A percentile compares a stretch with the other conserved stretches of the same genome.
These are phyloP conservation scores for Macrobrachium nipponense DNA, from an alignment of 1,140 invertebrate species.

Conservation along the genomic window DNA sequence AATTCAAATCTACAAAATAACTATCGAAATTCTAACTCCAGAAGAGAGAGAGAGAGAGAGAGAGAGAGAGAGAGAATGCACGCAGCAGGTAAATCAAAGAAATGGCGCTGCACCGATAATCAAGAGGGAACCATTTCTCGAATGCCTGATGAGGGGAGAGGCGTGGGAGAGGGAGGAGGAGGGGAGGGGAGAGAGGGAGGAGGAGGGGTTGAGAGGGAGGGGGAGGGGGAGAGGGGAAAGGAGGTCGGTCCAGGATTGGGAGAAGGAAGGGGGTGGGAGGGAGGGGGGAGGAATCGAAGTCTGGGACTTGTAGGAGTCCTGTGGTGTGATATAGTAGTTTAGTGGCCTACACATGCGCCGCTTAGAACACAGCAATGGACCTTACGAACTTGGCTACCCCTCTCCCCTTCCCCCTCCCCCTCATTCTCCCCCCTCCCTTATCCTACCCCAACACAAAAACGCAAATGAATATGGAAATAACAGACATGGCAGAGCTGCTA, in stretches of 20 bases:
- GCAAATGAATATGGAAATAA: neutral
- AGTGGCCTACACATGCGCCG: neutral
- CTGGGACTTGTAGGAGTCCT: neutral
- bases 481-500: too few relatives aligned
- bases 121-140: too few relatives aligned
- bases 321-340: neutral
- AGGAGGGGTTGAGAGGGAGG: neutral
- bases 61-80: constrained; percentile 14
- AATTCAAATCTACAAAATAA: too few relatives aligned
- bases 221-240: neutral
- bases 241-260: neutral
- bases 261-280: neutral
- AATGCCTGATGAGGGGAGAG: neutral
- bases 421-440: neutral
- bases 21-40: too few relatives aligned
- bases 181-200: neutral
- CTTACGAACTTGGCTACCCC: neutral
- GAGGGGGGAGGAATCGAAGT: neutral
- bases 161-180: neutral
- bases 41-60: neutral
- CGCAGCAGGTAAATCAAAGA: too few relatives aligned
- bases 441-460: neutral
- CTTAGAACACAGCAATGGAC: neutral
- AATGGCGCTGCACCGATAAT: too few relatives aligned
- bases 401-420: neutral